These are phyloP conservation scores for Seriola aureovittata DNA, from an alignment of 2,113 vertebrate species.

Conservation along the genomic window DNA sequence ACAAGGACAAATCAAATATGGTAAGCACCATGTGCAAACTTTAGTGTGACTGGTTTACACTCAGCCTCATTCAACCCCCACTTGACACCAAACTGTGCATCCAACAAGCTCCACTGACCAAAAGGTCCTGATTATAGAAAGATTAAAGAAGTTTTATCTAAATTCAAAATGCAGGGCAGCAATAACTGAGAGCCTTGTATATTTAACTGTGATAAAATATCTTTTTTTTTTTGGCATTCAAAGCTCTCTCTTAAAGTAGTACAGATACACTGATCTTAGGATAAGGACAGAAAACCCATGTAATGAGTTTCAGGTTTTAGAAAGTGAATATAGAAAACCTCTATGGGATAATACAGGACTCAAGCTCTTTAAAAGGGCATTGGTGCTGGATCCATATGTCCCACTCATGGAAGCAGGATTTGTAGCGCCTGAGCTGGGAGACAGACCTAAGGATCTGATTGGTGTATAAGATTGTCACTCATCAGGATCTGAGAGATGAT, in stretches of 20 bases:
- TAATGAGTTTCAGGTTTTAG: too few species aligned
- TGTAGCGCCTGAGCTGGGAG: not conserved
- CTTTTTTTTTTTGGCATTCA: too few species aligned
- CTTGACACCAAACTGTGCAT: not conserved
- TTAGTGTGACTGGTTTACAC: not conserved
- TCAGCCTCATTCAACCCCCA: slow-evolving; percentile 1
- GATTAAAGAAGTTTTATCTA: not conserved
- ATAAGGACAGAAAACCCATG: too few species aligned
- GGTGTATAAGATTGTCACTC: not conserved
- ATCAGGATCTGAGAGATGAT: not conserved
- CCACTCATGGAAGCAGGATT: not conserved
- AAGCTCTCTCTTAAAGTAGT: too few species aligned
- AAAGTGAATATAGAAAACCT: too few species aligned
- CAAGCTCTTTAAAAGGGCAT: not conserved
- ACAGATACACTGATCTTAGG: too few species aligned
- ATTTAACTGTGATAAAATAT: too few species aligned
- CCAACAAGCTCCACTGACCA: not conserved
- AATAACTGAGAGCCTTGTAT: too few species aligned
- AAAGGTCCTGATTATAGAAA: not conserved
- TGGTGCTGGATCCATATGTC: not conserved
- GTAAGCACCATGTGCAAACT: not conserved
- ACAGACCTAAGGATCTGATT: not conserved
- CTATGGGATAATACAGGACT: not conserved
- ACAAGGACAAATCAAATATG: not conserved
- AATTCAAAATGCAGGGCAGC: not conserved